Conservation (phyloP, 2,113 vertebrate genomes). For the Takifugu flavidus region DNA sequence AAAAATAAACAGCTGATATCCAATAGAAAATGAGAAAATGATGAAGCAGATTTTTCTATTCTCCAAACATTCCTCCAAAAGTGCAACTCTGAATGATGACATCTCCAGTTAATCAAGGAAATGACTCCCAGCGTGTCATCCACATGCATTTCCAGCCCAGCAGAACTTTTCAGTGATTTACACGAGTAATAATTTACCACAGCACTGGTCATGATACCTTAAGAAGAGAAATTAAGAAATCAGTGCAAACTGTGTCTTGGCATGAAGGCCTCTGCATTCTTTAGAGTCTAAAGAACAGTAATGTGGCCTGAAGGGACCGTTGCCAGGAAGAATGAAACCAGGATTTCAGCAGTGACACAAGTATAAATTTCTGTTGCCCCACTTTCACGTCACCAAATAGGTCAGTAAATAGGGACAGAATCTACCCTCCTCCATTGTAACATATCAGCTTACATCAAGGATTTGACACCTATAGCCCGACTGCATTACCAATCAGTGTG, state of each 20-base stretch:
- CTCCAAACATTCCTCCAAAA: slow-evolving; percentile 22
- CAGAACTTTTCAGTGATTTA: slow-evolving; percentile 28
- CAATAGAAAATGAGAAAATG: slow-evolving; percentile 8
- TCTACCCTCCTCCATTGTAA: not conserved
- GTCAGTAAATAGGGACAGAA: slow-evolving; percentile 17
- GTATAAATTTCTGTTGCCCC: slow-evolving; percentile 24
- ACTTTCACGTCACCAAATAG: slow-evolving; percentile 46
- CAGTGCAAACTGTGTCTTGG: slow-evolving; percentile 8
- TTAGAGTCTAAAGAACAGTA: slow-evolving; percentile 23
- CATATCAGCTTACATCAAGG: slow-evolving; percentile 5
- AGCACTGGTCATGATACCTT: slow-evolving; percentile 22
- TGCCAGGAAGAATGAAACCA: slow-evolving; percentile 29
- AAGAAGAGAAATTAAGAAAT: slow-evolving; percentile 12
- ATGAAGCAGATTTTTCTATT: slow-evolving; percentile 22
- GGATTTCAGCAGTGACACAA: slow-evolving; percentile 34
- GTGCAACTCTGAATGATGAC: slow-evolving; percentile 51
- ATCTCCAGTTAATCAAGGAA: slow-evolving; percentile 51
- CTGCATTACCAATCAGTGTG: not conserved
- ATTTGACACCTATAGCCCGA: not conserved
- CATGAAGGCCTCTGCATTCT: slow-evolving; percentile 51
- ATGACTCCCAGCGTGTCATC: slow-evolving; percentile 54
- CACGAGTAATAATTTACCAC: too few species aligned
- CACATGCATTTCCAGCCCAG: slow-evolving; percentile 32
- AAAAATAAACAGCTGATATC: slow-evolving; percentile 10
- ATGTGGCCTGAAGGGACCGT: slow-evolving; percentile 45